Evolutionary conservation across 1,140 invertebrate genomes (phyloP), one percentile per base, ranked within the genome.

Genomic region (Episyrphus balteatus): DNA sequence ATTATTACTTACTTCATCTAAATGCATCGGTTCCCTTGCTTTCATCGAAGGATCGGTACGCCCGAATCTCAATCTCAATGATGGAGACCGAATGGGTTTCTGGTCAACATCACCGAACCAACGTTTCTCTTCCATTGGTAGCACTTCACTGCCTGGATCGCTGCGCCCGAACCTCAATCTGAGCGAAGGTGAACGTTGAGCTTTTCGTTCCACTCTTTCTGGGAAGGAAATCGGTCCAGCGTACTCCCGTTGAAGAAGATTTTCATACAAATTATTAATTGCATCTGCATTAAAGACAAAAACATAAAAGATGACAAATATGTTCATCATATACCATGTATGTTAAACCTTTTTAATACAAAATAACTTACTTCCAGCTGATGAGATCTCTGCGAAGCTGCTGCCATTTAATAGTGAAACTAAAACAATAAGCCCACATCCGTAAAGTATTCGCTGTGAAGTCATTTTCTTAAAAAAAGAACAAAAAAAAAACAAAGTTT

Each of bases 121-220:
- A 47, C 64, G 58, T 44, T 67, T 67, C 33, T 58, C 57, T 42
- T 58, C 51, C 12, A 58, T 54, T 15, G 52, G 57, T 32, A 57
- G 41, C 53, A 60, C 58, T 15, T 63, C 55, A 5, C 32, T 34
- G 26, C 70, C 68, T 1, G 82, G 81, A 64, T 84, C 82, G n/a
- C 79, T 79, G 39, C 82, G 73, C 39, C 82, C 82, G 56, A 84
- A 84, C 33, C 82, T 74, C 7, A 84, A 71, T 18, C 82, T 73
- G 15, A 83, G 59, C 0, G 81, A 82, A 0, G 82, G 82, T 8
- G 80, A 81, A 18, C 81, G 72, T 48, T 80, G 79, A 7, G 80
- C 81, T 66, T 84, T 84, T 54, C 82, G 77, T 19, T 81, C 80
- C 19, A 84, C 72, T 50, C 81, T 76, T 10, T 73, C 62, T 30